Evolutionary conservation across 2,113 vertebrate species (phyloP).

Genomic region (Otus sunia): DNA sequence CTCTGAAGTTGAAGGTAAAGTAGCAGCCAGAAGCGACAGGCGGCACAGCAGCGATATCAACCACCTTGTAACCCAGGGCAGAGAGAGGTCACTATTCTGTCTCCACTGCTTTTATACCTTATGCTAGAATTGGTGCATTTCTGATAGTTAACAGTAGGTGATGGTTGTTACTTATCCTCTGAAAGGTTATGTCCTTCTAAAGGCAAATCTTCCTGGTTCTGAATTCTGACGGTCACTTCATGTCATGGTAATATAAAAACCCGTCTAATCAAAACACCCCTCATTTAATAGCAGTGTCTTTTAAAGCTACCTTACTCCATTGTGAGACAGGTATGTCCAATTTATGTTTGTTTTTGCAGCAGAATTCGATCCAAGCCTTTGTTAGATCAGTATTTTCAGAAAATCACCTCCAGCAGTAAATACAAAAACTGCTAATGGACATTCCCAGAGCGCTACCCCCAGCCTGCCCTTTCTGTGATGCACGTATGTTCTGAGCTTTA

Average conservation of each 20-base stretch:
- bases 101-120: not conserved
- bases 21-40: slow-evolving; percentile 86
- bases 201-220: not conserved
- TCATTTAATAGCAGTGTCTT: not conserved
- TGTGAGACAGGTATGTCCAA: not conserved
- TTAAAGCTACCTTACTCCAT: not conserved
- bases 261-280: not conserved
- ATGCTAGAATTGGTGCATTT: not conserved
- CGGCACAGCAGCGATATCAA: slow-evolving; percentile 94
- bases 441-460: fast-evolving
- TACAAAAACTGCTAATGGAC: too few species aligned
- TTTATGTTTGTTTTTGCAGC: not conserved
- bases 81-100: slow-evolving; percentile 87
- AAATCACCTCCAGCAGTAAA: not conserved
- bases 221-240: not conserved
- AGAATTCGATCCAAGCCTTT: not conserved
- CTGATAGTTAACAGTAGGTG: not conserved
- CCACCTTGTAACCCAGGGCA: slow-evolving; percentile 92
- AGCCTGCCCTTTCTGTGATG: not conserved
- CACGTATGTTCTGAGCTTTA: fast-evolving
- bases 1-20: slow-evolving; percentile 96
- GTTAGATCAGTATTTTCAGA: not conserved
- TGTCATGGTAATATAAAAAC: not conserved
- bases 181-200: not conserved
- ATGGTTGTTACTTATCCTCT: not conserved